Percentiles rank a stretch among this genome's conserved stretches.
Conservation (phyloP, 2,888 invertebrate genomes). For the Orchesellides sinensis region DNA sequence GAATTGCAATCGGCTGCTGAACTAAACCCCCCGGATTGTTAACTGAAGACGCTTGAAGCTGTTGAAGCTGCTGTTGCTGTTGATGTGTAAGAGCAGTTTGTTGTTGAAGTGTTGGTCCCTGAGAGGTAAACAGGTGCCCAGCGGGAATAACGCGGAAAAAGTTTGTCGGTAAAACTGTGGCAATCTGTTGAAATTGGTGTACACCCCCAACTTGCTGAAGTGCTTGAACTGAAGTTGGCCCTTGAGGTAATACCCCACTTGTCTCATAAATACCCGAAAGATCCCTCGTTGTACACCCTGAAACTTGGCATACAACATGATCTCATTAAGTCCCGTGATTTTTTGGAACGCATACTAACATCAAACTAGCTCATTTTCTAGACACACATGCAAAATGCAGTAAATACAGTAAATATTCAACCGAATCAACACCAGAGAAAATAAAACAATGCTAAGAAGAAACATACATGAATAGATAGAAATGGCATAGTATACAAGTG, state of each 20-base stretch:
- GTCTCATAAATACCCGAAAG: conserved; percentile 70
- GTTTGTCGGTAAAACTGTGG: conserved; percentile 74
- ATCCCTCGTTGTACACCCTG: conserved; percentile 74
- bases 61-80: conserved; percentile 60
- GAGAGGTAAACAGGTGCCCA: conserved; percentile 81
- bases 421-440: neutral
- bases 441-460: neutral
- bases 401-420: neutral
- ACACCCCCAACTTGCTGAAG: conserved; percentile 70
- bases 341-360: neutral
- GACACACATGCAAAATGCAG: conserved; percentile 10
- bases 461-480: neutral
- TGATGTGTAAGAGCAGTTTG: conserved; percentile 77
- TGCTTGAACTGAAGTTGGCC: conserved; percentile 63
- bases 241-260: conserved; percentile 64
- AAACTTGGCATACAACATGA: conserved; percentile 67
- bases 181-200: conserved; percentile 73
- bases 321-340: conserved; percentile 3
- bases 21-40: conserved; percentile 67
- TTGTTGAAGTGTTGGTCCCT: conserved; percentile 78
- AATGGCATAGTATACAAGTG: too few relatives aligned
- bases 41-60: conserved; percentile 57
- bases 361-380: neutral
- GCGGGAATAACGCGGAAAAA: conserved; percentile 79
- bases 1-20: conserved; percentile 75